Percentiles rank a stretch among this genome's conserved stretches.
These are phyloP conservation scores for Pocota personata DNA, from an alignment of 2,888 invertebrate species.

Conservation along the genomic window DNA sequence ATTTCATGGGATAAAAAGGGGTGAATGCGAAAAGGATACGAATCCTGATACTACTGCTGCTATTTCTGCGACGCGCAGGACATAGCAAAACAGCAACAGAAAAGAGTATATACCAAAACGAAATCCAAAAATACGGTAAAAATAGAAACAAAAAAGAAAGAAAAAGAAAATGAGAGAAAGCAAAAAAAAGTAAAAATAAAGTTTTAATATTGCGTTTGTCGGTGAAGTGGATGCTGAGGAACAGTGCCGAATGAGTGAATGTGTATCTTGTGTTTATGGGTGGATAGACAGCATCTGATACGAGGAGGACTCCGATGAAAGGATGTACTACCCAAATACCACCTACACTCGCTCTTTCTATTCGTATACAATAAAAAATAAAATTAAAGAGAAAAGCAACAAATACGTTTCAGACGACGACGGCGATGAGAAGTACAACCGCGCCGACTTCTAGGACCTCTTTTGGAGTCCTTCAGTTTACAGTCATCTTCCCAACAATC, in stretches of 20 bases:
- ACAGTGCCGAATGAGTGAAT: constrained; percentile 38
- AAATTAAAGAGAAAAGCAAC: constrained; percentile 63
- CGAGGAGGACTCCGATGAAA: constrained; percentile 52
- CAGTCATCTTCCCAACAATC: constrained; percentile 2
- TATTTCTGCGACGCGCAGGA: constrained; percentile 12
- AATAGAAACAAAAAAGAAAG: constrained; percentile 32
- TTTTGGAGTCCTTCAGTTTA: constrained; percentile 62
- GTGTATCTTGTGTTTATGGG: constrained; percentile 40
- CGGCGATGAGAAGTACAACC: constrained; percentile 9
- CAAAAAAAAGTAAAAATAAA: constrained; percentile 43
- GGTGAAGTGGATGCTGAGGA: constrained; percentile 46
- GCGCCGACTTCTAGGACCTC: constrained; percentile 64
- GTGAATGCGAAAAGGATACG: constrained; percentile 67
- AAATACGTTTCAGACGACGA: constrained; percentile 63
- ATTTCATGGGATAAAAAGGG: constrained; percentile 45
- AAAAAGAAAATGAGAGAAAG: not conserved
- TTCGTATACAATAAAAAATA: constrained; percentile 36
- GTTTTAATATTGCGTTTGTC: constrained; percentile 73
- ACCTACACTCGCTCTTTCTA: not conserved
- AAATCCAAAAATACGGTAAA: constrained; percentile 57
- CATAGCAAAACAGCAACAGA: constrained; percentile 7
- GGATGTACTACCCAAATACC: constrained; percentile 17
- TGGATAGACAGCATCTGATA: constrained; percentile 48
- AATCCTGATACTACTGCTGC: constrained; percentile 26
- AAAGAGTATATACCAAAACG: constrained; percentile 8